Evolutionary conservation across 2,797 vertebrate species (phyloP), one percentile per base, ranked within the genome.

Genomic region (Eulemur mongoz): DNA sequence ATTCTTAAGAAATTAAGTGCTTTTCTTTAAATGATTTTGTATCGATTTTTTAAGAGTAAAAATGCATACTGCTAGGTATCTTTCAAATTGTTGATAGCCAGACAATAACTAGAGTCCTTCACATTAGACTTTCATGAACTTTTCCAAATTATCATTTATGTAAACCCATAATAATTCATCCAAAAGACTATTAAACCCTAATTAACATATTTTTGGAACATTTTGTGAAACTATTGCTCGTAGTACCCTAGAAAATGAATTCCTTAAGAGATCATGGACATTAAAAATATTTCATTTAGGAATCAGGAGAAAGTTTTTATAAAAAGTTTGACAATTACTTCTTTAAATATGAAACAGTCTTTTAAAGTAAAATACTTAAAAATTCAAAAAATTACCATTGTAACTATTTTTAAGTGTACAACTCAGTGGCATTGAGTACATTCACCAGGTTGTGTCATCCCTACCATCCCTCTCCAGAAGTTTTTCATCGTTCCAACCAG

Each of bases 11-110:
- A 92, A 81, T 81, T 57, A 52, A 79, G 57, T 80, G 13, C 40
- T 78, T 97, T 92, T 76, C 79, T 93, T 93, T 93, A 18, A 93
- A 48, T 54, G 13, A 82, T 84, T 87, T 95, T 92, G n/a, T n/a
- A 82, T 88, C 48, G 12, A 50, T 65, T 83, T 89, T 50, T 86
- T 43, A 79, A 40, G 79, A 81, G 13, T 43, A 67, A 75, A 95
- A 75, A 45, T 93, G 43, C n/a, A 4, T 89, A 61, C 40, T n/a
- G 43, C 30, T 93, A 59, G 20, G 7, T 52, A 59, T n/a, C 20
- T 93, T 92, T 89, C 54, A 84, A 57, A 75, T 65, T 80, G 43
- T 67, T 82, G 72, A 78, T 61, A 92, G 32, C 73, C 40, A 90
- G 79, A 91, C 1, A 91, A 69, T 82, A 83, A 72, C 35, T 23